A percentile compares a stretch with the other conserved stretches of the same genome.
Evolutionary conservation across 2,113 vertebrate species (phyloP).

Genomic region (Myrmecobius fasciatus): DNA sequence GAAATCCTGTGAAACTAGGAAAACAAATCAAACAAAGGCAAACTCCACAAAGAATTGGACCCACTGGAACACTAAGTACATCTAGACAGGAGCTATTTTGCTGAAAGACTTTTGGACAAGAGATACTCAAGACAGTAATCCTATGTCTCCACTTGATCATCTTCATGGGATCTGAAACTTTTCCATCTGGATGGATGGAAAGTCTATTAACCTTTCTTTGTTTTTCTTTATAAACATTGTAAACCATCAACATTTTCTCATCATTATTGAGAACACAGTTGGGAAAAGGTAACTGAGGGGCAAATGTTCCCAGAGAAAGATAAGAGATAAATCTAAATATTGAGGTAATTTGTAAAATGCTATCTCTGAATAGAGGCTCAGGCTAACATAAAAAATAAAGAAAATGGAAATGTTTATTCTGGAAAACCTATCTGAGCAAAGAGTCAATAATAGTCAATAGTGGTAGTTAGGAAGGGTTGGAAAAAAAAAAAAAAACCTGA

Average conservation of each 20-base stretch:
- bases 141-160: neutral
- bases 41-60: neutral
- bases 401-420: neutral
- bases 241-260: neutral
- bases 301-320: neutral
- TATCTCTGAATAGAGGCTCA: neutral
- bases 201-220: neutral
- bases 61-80: neutral
- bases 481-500: neutral
- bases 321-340: neutral
- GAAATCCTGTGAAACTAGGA: neutral
- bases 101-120: neutral
- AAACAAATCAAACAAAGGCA: neutral
- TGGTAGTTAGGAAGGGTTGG: neutral
- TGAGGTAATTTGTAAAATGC: neutral
- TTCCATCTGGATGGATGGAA: neutral
- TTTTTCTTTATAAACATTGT: neutral
- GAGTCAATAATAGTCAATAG: neutral
- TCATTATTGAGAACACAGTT: neutral
- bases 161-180: neutral
- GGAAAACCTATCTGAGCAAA: neutral
- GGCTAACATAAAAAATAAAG: neutral
- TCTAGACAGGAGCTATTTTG: neutral
- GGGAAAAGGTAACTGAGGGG: neutral
- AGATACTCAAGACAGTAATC: neutral